These are phyloP conservation scores for Amorpha juglandis DNA, from an alignment of 2,888 invertebrate species.

Conservation along the genomic window DNA sequence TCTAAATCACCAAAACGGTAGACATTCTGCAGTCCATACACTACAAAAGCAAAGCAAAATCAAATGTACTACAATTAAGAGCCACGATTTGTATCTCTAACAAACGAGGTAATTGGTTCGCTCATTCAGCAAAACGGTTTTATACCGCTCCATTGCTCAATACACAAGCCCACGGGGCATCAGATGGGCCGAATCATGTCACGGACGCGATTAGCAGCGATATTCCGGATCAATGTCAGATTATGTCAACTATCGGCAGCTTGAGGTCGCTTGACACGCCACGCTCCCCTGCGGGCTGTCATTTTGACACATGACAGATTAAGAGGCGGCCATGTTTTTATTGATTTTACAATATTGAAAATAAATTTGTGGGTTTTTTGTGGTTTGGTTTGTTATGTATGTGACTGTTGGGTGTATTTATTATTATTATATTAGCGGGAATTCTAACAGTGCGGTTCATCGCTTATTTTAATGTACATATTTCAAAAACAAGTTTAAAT, in stretches of 20 bases:
- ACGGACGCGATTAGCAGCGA: conserved; percentile 21
- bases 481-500: too few species aligned
- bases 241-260: conserved; percentile 23
- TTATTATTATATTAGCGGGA: too few species aligned
- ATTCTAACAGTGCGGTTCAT: too few species aligned
- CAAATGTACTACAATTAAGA: background rate
- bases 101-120: conserved; percentile 14
- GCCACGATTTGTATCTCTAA: conserved; percentile 6
- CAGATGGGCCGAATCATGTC: conserved; percentile 13
- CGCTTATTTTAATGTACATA: too few species aligned
- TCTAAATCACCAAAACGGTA: too few species aligned
- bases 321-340: background rate
- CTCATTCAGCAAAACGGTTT: conserved; percentile 13
- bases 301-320: conserved; percentile 3
- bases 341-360: background rate
- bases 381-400: too few species aligned
- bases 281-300: background rate
- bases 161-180: conserved; percentile 14
- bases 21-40: too few species aligned
- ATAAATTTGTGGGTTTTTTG: too few species aligned
- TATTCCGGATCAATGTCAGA: conserved; percentile 28
- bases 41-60: background rate
- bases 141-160: conserved; percentile 18
- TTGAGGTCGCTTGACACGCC: conserved; percentile 10
- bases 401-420: too few species aligned